Evolutionary conservation across 2,113 vertebrate species (phyloP).

Genomic region (Labeo rohita): DNA sequence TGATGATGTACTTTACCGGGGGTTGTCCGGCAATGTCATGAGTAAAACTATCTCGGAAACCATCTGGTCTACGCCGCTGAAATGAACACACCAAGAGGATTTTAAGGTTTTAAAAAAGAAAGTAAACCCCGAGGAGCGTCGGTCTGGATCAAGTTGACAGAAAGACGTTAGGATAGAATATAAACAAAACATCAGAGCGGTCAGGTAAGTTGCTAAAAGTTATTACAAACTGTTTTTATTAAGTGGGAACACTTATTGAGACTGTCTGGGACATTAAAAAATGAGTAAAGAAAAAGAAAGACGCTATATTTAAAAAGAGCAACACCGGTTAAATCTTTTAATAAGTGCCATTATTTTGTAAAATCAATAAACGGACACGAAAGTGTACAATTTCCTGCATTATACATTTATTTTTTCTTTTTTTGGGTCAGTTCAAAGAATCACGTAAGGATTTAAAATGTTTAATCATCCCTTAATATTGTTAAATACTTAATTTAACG

Average conservation of each 20-base stretch:
- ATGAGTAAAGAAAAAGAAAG: neutral
- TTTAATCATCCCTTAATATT: neutral
- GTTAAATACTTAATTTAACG: neutral
- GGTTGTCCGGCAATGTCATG: conserved; percentile 9
- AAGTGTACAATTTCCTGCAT: neutral
- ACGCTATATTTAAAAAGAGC: neutral
- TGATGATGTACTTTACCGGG: neutral
- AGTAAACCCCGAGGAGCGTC: neutral
- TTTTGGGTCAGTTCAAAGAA: neutral
- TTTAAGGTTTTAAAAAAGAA: neutral
- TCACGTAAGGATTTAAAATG: neutral
- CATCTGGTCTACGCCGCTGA: neutral
- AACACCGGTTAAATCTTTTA: neutral
- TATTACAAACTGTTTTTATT: neutral
- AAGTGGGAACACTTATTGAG: neutral
- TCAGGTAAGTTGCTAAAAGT: conserved; percentile 9
- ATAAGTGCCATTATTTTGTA: neutral
- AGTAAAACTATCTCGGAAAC: neutral
- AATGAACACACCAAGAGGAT: neutral
- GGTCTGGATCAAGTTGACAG: neutral
- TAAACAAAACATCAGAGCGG: neutral
- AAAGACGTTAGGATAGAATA: neutral
- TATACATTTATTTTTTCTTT: neutral
- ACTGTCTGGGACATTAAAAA: neutral
- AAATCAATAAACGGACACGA: neutral